Percentiles rank a stretch among this genome's conserved stretches.
These are phyloP conservation scores for Grammomys surdaster DNA, from an alignment of 2,113 vertebrate species.

Conservation along the genomic window DNA sequence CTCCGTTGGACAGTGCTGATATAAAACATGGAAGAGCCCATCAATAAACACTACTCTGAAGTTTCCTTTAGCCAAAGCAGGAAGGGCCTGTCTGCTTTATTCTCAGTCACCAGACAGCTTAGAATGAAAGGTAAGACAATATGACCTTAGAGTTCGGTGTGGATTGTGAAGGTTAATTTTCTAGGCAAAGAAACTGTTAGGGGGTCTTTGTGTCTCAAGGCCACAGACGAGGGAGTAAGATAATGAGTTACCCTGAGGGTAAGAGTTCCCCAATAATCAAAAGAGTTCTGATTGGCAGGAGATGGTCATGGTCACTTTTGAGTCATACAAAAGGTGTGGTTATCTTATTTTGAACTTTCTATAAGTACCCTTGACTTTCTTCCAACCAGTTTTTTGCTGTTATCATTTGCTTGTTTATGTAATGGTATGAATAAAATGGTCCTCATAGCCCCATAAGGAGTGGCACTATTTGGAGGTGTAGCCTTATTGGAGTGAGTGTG, in stretches of 20 bases:
- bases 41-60: slow-evolving; percentile 14
- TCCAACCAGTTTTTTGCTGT: no score
- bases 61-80: not conserved
- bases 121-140: not conserved
- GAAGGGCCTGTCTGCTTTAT: slow-evolving; percentile 1
- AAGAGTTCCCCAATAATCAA: not conserved
- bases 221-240: not conserved
- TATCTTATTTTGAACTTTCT: slow-evolving; percentile 8
- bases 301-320: slow-evolving; percentile 1
- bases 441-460: no score
- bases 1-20: not conserved
- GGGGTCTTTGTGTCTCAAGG: not conserved
- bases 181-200: not conserved
- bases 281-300: slow-evolving; percentile 4
- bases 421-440: no score
- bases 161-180: slow-evolving; percentile 31
- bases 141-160: not conserved
- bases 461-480: no score
- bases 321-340: not conserved
- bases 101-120: slow-evolving; percentile 19
- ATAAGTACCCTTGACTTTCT: slow-evolving; percentile 16
- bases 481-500: no score
- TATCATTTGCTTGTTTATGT: not conserved
- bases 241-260: not conserved
- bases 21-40: not conserved